Evolutionary conservation across 64 coral and sea anemone species (phyloP).

Genomic region (Montipora efflorescens): DNA sequence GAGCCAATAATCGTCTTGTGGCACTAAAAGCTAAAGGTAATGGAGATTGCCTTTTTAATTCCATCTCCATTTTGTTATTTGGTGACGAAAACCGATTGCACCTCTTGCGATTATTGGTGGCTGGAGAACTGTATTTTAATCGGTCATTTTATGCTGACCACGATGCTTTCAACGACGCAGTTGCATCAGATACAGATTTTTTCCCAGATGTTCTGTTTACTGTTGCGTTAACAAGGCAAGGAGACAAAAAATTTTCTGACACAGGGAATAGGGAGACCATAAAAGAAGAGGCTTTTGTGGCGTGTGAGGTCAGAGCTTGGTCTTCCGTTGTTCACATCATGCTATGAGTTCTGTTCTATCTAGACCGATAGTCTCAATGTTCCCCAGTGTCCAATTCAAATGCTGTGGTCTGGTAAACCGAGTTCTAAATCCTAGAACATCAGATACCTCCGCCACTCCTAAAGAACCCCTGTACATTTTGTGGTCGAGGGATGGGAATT

Average conservation of each 20-base stretch:
- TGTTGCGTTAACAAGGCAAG: slow-evolving; percentile 12
- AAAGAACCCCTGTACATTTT: background rate
- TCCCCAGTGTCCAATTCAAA: background rate
- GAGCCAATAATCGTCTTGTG: background rate
- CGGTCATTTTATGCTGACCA: slow-evolving; percentile 10
- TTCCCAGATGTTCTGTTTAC: slow-evolving; percentile 13
- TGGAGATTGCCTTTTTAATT: slow-evolving; percentile 19
- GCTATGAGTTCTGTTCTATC: too few species aligned
- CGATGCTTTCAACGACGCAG: background rate
- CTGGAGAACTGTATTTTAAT: slow-evolving; percentile 5
- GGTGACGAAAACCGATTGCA: slow-evolving; percentile 1
- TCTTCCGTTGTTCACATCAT: too few species aligned
- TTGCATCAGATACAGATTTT: slow-evolving; percentile 14
- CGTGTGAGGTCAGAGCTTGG: too few species aligned
- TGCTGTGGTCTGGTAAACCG: background rate
- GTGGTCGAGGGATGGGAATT: background rate
- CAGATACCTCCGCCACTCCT: too few species aligned
- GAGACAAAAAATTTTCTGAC: background rate
- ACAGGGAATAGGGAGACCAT: background rate
- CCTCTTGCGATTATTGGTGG: slow-evolving; percentile 16
- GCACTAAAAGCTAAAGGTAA: slow-evolving; percentile 1
- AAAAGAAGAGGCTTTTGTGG: background rate
- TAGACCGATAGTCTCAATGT: slow-evolving; percentile 4
- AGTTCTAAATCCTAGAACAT: too few species aligned
- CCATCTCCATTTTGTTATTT: slow-evolving; percentile 29